Evolutionary conservation across 2,797 vertebrate species (phyloP).

Genomic region (Lateolabrax maculatus): DNA sequence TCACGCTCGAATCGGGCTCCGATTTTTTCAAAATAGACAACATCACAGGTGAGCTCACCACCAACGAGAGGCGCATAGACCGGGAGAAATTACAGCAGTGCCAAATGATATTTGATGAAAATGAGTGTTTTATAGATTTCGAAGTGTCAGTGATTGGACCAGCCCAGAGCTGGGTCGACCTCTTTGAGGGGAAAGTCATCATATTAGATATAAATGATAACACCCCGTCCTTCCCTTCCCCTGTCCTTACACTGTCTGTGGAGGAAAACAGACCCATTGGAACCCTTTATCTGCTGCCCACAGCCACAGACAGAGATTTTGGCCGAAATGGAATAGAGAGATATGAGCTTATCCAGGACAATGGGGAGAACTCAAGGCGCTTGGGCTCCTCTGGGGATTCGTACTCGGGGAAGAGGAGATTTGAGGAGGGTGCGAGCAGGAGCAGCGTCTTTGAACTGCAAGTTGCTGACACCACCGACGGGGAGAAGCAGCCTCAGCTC

Average conservation of each 20-base stretch:
- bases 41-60: slow-evolving; percentile 97
- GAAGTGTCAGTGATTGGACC: slow-evolving; percentile 99
- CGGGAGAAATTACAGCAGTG: slow-evolving; percentile 98
- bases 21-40: slow-evolving; percentile 99
- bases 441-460: slow-evolving; percentile 97
- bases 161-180: slow-evolving; percentile 98
- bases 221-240: slow-evolving; percentile 97
- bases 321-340: slow-evolving; percentile 97
- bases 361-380: slow-evolving; percentile 87
- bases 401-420: slow-evolving; percentile 86
- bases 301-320: slow-evolving; percentile 97
- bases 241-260: slow-evolving; percentile 96
- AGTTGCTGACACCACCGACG: slow-evolving; percentile 96
- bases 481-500: slow-evolving; percentile 98
- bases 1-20: slow-evolving; percentile 96
- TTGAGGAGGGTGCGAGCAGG: slow-evolving; percentile 86
- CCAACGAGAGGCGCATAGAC: slow-evolving; percentile 96
- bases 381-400: slow-evolving; percentile 81
- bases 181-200: slow-evolving; percentile 97
- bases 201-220: slow-evolving; percentile 99
- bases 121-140: slow-evolving; percentile 98
- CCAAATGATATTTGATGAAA: slow-evolving; percentile 99
- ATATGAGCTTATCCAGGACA: slow-evolving; percentile 96
- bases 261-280: slow-evolving; percentile 99
- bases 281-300: slow-evolving; percentile 96